Evolutionary conservation across 2,888 invertebrate species (phyloP).

Genomic region (Hermaeophaga mercurialis): DNA sequence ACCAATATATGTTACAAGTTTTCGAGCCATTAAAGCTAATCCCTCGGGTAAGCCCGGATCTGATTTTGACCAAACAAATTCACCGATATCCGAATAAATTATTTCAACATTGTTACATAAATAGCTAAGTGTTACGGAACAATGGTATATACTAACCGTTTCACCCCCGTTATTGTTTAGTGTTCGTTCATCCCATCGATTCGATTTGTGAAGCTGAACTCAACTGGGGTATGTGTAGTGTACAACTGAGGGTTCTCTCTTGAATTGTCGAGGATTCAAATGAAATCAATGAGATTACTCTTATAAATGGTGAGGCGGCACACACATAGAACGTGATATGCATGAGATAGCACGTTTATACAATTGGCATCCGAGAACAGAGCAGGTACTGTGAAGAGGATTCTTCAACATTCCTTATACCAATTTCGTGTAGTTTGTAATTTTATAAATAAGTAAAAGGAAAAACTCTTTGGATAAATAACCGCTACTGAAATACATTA

Average conservation of each 20-base stretch:
- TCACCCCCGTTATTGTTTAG: constrained; percentile 40
- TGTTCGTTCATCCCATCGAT: constrained; percentile 15
- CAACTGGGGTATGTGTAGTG: constrained; percentile 9
- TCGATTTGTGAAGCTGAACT: constrained; percentile 17
- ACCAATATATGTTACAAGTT: too few species aligned
- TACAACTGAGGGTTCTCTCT: constrained; percentile 30
- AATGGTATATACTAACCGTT: constrained; percentile 36
- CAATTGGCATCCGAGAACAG: too few species aligned
- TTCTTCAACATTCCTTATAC: too few species aligned
- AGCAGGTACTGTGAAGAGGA: too few species aligned
- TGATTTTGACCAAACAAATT: neutral
- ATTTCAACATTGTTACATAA: constrained; percentile 32
- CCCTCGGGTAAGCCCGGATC: too few species aligned
- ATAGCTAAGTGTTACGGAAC: constrained; percentile 40
- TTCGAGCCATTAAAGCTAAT: too few species aligned
- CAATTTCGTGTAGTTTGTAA: too few species aligned
- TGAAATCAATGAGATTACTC: constrained; percentile 41
- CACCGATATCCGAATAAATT: constrained; percentile 9
- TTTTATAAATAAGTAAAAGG: too few species aligned
- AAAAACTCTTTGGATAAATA: too few species aligned
- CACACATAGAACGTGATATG: constrained; percentile 10
- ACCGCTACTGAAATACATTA: too few species aligned
- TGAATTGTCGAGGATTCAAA: constrained; percentile 41
- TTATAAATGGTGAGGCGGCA: constrained; percentile 27
- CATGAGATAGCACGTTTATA: too few species aligned